These are phyloP conservation scores for Geotrypetes seraphini DNA, from an alignment of 2,797 vertebrate genomes.

Conservation along the genomic window DNA sequence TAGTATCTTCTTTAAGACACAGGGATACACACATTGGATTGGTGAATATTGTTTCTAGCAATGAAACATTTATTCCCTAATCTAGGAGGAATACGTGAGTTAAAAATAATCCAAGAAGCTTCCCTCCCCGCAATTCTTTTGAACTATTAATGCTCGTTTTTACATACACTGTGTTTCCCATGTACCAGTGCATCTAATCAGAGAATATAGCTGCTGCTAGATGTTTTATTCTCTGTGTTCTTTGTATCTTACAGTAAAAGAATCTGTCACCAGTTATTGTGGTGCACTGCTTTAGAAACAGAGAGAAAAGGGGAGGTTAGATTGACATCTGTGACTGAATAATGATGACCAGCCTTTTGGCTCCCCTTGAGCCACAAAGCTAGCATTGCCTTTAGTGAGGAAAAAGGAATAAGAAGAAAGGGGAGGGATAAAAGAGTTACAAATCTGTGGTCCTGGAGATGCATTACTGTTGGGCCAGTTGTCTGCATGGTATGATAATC, in stretches of 20 bases:
- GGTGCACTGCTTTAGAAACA: constrained; percentile 69
- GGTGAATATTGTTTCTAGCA: constrained; percentile 31
- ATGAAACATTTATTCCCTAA: constrained; percentile 45
- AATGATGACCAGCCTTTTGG: constrained; percentile 81
- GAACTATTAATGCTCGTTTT: constrained; percentile 61
- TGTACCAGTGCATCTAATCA: constrained; percentile 63
- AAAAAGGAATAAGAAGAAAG: constrained; percentile 77
- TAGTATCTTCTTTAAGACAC: too few species aligned
- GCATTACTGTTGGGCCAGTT: constrained; percentile 79
- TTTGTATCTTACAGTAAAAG: constrained; percentile 78
- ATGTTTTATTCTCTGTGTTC: constrained; percentile 76
- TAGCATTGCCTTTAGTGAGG: constrained; percentile 67
- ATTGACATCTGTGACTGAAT: constrained; percentile 83
- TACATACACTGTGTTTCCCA: constrained; percentile 62
- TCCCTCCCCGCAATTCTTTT: constrained; percentile 40
- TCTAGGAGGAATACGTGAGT: constrained; percentile 47
- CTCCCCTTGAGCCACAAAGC: constrained; percentile 85
- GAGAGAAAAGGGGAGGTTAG: constrained; percentile 65
- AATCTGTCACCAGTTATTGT: constrained; percentile 80
- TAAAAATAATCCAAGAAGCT: constrained; percentile 42
- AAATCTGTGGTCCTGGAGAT: constrained; percentile 68
- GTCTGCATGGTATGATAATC: constrained; percentile 76
- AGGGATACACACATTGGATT: too few species aligned
- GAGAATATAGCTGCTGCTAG: constrained; percentile 59
- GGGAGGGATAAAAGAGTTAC: constrained; percentile 74